A percentile compares a stretch with the other conserved stretches of the same genome.
Evolutionary conservation across 2,113 vertebrate genomes (phyloP).

Genomic region (Stegostoma tigrinum): DNA sequence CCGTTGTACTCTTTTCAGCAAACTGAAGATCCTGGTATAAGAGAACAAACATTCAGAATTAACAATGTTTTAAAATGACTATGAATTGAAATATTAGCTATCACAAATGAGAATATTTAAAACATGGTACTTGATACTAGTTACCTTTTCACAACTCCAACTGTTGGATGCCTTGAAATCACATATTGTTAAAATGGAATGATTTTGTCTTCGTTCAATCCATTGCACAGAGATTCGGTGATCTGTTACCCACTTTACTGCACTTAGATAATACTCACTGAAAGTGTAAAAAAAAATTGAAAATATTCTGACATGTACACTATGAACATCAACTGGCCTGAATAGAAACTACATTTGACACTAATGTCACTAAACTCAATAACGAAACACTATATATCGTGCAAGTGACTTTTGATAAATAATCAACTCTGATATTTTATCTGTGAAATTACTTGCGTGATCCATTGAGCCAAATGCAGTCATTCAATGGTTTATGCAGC

Average conservation of each 20-base stretch:
- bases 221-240: conserved; percentile 80
- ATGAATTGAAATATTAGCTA: neutral
- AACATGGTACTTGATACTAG: conserved; percentile 11
- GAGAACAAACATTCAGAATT: conserved; percentile 43
- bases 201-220: conserved; percentile 82
- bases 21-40: conserved; percentile 59
- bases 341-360: neutral
- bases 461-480: neutral
- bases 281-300: conserved; percentile 44
- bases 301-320: conserved; percentile 35
- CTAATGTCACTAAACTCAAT: too few species aligned
- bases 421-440: neutral
- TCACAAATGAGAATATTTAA: neutral
- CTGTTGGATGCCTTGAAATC: conserved; percentile 61
- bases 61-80: neutral
- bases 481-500: too few species aligned
- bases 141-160: conserved; percentile 79
- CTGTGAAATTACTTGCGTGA: neutral
- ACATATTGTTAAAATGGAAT: conserved; percentile 77
- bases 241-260: conserved; percentile 85
- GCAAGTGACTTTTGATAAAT: neutral
- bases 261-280: conserved; percentile 87
- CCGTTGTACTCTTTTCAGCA: conserved; percentile 76
- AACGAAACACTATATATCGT: neutral
- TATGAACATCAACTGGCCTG: neutral